These are phyloP conservation scores for Drosophila meridiana DNA, from an alignment of 2,888 invertebrate genomes.

Conservation along the genomic window DNA sequence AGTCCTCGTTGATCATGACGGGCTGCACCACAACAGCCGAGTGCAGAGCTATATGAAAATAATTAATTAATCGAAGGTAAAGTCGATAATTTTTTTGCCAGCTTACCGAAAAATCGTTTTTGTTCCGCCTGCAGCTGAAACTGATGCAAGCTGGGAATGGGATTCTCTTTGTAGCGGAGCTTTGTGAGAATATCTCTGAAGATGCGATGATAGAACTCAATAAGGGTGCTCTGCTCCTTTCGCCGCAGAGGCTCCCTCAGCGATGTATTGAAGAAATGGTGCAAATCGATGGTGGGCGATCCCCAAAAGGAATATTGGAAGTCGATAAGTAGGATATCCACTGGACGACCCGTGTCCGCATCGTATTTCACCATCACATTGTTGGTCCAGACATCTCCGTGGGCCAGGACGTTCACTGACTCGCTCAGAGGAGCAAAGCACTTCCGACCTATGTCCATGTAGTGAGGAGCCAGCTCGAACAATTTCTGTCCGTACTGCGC, in stretches of 20 bases:
- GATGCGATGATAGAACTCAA: conserved; percentile 79
- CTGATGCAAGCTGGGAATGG: conserved; percentile 80
- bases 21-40: conserved; percentile 82
- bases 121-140: conserved; percentile 79
- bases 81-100: not conserved
- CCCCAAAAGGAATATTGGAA: conserved; percentile 84
- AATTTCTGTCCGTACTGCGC: conserved; percentile 77
- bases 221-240: conserved; percentile 75
- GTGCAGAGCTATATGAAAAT: conserved; percentile 71
- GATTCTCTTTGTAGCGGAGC: conserved; percentile 68
- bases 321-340: conserved; percentile 82
- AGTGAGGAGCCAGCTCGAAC: conserved; percentile 70
- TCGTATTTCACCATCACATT: conserved; percentile 84
- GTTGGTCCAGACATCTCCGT: conserved; percentile 84
- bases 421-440: conserved; percentile 72
- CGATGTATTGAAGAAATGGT: conserved; percentile 84
- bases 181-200: conserved; percentile 72
- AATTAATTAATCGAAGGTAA: not conserved
- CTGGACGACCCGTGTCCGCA: conserved; percentile 59
- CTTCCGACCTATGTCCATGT: conserved; percentile 82
- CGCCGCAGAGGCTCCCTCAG: conserved; percentile 78
- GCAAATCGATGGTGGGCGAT: conserved; percentile 83
- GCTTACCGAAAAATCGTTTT: conserved; percentile 81
- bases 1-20: conserved; percentile 81
- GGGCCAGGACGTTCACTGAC: conserved; percentile 82